Conservation (phyloP, 2,888 invertebrate genomes). For the Lathronympha strigana region DNA sequence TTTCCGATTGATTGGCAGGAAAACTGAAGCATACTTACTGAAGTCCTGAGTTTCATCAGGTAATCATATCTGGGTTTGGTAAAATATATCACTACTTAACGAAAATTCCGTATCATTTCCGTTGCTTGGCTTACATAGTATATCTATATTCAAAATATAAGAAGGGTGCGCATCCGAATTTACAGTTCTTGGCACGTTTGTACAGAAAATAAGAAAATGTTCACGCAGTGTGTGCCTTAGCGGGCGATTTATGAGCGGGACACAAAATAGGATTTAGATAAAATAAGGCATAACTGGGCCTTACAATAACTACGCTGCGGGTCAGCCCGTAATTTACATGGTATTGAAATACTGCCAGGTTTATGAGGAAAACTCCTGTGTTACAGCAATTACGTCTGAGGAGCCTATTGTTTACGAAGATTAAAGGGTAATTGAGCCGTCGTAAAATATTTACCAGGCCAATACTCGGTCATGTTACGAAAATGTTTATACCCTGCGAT, state of each 20-base stretch:
- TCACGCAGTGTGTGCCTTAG: constrained; percentile 79
- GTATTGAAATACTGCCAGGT: constrained; percentile 53
- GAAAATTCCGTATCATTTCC: background rate
- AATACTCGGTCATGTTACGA: constrained; percentile 31
- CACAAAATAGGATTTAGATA: constrained; percentile 82
- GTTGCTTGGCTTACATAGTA: background rate
- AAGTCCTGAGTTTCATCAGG: constrained; percentile 13
- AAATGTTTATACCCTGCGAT: constrained; percentile 22
- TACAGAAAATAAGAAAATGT: constrained; percentile 80
- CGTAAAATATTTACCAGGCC: constrained; percentile 37
- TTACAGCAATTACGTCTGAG: constrained; percentile 40
- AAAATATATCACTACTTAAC: too few relatives aligned
- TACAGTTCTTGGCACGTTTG: constrained; percentile 82
- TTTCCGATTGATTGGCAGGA: constrained; percentile 24
- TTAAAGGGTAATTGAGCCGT: constrained; percentile 40
- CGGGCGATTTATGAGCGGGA: constrained; percentile 78
- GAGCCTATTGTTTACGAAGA: constrained; percentile 37
- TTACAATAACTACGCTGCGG: constrained; percentile 56
- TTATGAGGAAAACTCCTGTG: constrained; percentile 32
- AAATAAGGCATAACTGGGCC: constrained; percentile 72
- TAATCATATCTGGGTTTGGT: constrained; percentile 1
- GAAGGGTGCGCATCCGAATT: constrained; percentile 59
- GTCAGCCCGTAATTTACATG: constrained; percentile 65
- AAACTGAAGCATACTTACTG: constrained; percentile 15
- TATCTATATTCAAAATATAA: constrained; percentile 40